Evolutionary conservation across 2,113 vertebrate genomes (phyloP).

Genomic region (Nyctereutes procyonoides): DNA sequence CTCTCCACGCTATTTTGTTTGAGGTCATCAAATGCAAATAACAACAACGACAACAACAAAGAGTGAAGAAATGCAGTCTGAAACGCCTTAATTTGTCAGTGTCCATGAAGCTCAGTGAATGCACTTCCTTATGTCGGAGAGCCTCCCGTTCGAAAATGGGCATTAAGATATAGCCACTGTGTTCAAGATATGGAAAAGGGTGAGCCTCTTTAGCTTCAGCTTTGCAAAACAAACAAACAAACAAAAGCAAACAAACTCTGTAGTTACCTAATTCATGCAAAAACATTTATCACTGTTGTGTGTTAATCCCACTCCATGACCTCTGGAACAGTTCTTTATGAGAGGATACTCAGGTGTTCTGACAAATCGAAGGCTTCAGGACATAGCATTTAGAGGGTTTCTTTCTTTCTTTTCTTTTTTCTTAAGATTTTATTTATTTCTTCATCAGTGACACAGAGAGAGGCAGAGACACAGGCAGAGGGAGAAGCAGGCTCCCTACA

Average conservation of each 20-base stretch:
- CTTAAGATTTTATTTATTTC: too few relatives aligned
- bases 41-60: too few relatives aligned
- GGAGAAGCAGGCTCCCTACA: too few relatives aligned
- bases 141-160: background rate
- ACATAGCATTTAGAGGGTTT: background rate
- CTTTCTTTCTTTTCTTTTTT: too few relatives aligned
- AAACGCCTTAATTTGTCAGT: background rate
- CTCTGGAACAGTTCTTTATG: background rate
- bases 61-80: too few relatives aligned
- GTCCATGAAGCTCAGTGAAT: fast-evolving
- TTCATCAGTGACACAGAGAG: too few relatives aligned
- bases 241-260: too few relatives aligned
- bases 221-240: background rate
- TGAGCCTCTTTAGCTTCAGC: background rate
- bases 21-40: too few relatives aligned
- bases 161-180: fast-evolving
- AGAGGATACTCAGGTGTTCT: background rate
- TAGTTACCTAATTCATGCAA: background rate
- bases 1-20: too few relatives aligned
- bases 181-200: background rate
- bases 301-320: too few relatives aligned
- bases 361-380: background rate
- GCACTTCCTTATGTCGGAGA: background rate
- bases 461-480: too few relatives aligned
- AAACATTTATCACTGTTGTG: fast-evolving